A percentile compares a stretch with the other conserved stretches of the same genome.
Conservation (phyloP, 1,140 invertebrate genomes). For the Lasaia peninsularis region DNA sequence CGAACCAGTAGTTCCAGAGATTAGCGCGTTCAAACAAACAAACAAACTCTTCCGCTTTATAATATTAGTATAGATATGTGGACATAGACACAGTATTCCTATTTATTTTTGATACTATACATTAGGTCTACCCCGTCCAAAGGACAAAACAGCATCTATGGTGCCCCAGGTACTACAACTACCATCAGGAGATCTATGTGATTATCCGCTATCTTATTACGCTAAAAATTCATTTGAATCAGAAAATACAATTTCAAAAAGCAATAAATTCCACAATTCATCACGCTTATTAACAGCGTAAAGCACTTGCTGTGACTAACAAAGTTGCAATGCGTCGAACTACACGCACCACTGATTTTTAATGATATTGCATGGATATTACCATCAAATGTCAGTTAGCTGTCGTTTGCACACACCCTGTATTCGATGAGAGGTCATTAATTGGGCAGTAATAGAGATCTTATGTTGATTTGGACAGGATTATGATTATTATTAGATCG, state of each 20-base stretch:
- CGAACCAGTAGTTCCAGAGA: no score
- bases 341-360: conserved; percentile 43
- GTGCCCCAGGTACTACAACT: no score
- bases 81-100: no score
- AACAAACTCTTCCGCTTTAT: no score
- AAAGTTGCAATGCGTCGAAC: conserved; percentile 41
- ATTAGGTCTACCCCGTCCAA: no score
- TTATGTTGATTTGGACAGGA: conserved; percentile 6
- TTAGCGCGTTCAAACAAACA: no score
- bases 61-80: no score
- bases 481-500: background rate
- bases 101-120: no score
- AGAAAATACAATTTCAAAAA: conserved; percentile 10
- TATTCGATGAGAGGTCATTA: conserved; percentile 23
- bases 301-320: conserved; percentile 34
- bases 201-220: no score
- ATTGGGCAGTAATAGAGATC: conserved; percentile 3
- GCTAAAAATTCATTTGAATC: background rate
- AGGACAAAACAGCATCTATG: no score
- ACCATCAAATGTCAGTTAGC: conserved; percentile 40
- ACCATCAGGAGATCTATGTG: no score
- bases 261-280: conserved; percentile 42
- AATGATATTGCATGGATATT: conserved; percentile 48
- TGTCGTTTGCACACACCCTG: conserved; percentile 32
- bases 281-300: conserved; percentile 52